Percentiles rank a stretch among this genome's conserved stretches.
phyloP scores from a whole-genome alignment of 2,113 vertebrate genomes.

The Corythoichthys intestinalis region DNA sequence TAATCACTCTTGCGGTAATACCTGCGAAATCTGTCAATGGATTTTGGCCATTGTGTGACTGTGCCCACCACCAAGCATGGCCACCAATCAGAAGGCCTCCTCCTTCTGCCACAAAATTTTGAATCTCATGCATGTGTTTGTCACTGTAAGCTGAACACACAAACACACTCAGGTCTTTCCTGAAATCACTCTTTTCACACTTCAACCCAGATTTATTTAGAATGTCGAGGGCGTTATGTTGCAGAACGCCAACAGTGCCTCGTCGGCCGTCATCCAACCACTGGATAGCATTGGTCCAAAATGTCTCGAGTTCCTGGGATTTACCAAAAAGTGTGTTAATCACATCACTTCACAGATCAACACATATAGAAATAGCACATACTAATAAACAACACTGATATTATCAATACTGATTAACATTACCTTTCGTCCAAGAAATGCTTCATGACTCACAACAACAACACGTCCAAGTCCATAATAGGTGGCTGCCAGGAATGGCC shows the following conservation, averaged over 20 bases:
- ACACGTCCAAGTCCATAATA: conserved; percentile 73
- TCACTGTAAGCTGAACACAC: conserved; percentile 36
- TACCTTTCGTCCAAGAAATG: conserved; percentile 46
- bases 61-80: conserved; percentile 80
- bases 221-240: neutral
- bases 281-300: conserved; percentile 65
- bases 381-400: neutral
- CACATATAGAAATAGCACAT: neutral
- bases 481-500: conserved; percentile 66
- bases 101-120: conserved; percentile 77
- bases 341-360: neutral
- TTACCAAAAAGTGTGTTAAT: neutral
- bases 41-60: conserved; percentile 46
- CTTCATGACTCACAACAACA: conserved; percentile 69
- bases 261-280: conserved; percentile 71
- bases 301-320: conserved; percentile 42
- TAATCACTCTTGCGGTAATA: conserved; percentile 9
- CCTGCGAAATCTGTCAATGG: conserved; percentile 70
- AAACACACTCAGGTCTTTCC: conserved; percentile 36
- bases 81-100: conserved; percentile 80
- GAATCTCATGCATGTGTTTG: conserved; percentile 54
- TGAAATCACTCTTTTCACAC: conserved; percentile 26
- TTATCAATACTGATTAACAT: neutral
- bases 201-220: conserved; percentile 15
- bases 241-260: conserved; percentile 47